These are phyloP conservation scores for Stictonetta naevosa DNA, from an alignment of 2,113 vertebrate species.

Conservation along the genomic window DNA sequence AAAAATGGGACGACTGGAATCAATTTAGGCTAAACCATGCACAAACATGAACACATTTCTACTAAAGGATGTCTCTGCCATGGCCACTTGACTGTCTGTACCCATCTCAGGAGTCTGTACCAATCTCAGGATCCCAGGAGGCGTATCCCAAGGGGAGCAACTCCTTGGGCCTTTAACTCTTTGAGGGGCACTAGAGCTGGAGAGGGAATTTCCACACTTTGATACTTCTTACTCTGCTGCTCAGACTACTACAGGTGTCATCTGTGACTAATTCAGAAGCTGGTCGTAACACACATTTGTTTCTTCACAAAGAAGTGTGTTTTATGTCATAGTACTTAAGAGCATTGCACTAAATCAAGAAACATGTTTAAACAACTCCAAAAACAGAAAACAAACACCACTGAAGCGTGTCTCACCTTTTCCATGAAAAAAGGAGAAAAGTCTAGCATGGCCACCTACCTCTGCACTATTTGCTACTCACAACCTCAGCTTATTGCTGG, in stretches of 20 bases:
- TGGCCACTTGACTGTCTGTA: background rate
- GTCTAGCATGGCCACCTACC: background rate
- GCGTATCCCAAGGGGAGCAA: background rate
- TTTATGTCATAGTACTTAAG: background rate
- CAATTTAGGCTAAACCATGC: background rate
- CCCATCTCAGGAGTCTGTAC: background rate
- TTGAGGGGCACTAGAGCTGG: background rate
- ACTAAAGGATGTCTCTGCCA: background rate
- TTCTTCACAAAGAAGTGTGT: background rate
- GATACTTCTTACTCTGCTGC: background rate
- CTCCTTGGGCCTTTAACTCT: background rate
- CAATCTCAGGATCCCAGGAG: background rate
- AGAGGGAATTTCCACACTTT: background rate
- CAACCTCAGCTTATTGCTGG: background rate
- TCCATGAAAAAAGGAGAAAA: background rate
- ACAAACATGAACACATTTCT: background rate
- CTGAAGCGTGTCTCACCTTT: background rate
- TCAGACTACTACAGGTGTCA: background rate
- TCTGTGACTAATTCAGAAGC: background rate
- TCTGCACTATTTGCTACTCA: background rate
- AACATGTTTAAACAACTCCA: background rate
- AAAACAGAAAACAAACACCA: background rate
- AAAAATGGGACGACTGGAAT: background rate
- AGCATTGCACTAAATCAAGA: background rate
- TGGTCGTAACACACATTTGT: background rate